Conservation (phyloP, 2,113 vertebrate species). For the Cyprinodon variegatus region DNA sequence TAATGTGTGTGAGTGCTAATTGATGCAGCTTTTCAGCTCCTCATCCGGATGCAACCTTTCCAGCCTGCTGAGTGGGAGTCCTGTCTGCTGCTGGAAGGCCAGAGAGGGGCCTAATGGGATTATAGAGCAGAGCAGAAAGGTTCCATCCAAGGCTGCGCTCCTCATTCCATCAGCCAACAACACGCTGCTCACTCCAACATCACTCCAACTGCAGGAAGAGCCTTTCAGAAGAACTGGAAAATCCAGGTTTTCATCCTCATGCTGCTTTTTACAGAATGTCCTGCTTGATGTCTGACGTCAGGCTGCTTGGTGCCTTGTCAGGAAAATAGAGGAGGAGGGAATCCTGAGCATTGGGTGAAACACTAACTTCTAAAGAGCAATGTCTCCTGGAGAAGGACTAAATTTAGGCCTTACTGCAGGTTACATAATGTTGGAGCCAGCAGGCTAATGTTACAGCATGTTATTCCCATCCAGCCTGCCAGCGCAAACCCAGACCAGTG, state of each 20-base stretch:
- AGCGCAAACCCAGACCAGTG: not conserved
- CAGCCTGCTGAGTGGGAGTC: slow-evolving; percentile 15
- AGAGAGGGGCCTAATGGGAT: slow-evolving; percentile 26
- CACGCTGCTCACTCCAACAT: slow-evolving; percentile 10
- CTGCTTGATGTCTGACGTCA: slow-evolving; percentile 44
- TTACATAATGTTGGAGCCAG: slow-evolving; percentile 55
- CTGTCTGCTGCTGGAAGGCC: slow-evolving; percentile 22
- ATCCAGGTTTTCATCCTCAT: slow-evolving; percentile 16
- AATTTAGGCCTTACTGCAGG: slow-evolving; percentile 30
- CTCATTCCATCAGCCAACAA: not conserved
- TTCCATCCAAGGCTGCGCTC: not conserved
- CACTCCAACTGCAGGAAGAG: slow-evolving; percentile 5
- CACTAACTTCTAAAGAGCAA: slow-evolving; percentile 11
- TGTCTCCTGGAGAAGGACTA: not conserved
- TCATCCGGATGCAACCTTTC: slow-evolving; percentile 30
- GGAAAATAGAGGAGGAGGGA: slow-evolving; percentile 53
- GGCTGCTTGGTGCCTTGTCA: slow-evolving; percentile 35
- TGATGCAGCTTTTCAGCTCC: slow-evolving; percentile 4
- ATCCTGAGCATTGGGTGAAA: slow-evolving; percentile 46
- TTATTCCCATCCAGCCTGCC: not conserved
- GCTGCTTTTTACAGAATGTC: slow-evolving; percentile 29
- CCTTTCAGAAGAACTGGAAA: not conserved
- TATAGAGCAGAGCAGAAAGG: slow-evolving; percentile 20
- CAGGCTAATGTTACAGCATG: slow-evolving; percentile 34
- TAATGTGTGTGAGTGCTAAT: not conserved